Evolutionary conservation across 2,113 vertebrate genomes (phyloP), one percentile per base, ranked within the genome.

Genomic region (Calyptommatus sinebrachiatus): DNA sequence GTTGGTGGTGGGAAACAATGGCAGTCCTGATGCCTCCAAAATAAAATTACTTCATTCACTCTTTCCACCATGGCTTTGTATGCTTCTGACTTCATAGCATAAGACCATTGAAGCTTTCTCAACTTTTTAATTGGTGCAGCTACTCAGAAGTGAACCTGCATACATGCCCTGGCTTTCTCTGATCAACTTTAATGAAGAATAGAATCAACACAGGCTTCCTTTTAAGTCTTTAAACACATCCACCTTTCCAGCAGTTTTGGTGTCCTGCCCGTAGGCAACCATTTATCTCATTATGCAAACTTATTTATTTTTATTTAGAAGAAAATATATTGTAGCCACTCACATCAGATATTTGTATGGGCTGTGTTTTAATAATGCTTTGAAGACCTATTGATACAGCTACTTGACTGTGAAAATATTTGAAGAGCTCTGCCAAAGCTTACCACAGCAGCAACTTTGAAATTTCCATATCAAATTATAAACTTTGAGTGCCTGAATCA

Each of bases 381-480:
- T 26, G 46, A 75, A 81, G 73, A 18, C 41, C 28, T 50, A n/a
- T 1, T 1, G 0, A 57, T 57, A 82, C 0, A 1, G 63, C n/a
- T 24, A 71, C 45, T 82, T 35, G 53, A 76, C 74, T 60, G 71
- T 83, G 76, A 63, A 84, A 88, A 77, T 2, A 26, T 61, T 67
- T 0, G 4, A 5, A 24, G 86, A 84, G 48, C 7, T 29, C 53
- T 65, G 63, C 81, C 0, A 0, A 21, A 62, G 12, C 76, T 35
- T 72, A 71, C 65, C 4, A 0, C 29, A 1, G 72, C 82, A 80
- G 79, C 82, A 90, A 89, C 74, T 83, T 84, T 20, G 14, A 81
- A 84, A 1, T n/a, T 91, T 91, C 71, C 87, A 60, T 87, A 88
- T 84, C 66, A 88, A 89, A 90, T 93, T 91, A 85, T 88, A 92